Evolutionary conservation across 1,140 invertebrate genomes (phyloP), one percentile per base, ranked within the genome.

Genomic region (Bombus turneri): DNA sequence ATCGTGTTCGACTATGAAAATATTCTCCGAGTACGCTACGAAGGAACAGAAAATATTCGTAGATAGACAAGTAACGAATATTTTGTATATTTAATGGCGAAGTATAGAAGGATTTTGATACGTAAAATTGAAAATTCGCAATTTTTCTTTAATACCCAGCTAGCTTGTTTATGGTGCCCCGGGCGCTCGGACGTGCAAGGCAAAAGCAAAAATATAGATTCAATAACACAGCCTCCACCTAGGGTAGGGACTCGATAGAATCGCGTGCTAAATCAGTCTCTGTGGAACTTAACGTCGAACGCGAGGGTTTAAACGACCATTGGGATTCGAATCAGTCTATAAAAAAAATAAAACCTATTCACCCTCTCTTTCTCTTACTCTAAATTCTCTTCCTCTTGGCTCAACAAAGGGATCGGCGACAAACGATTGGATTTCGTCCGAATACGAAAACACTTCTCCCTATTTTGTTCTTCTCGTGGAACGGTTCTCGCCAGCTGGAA

Each of bases 381-480:
- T 4, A 31, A 31, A 64, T 31, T 59, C 37, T n/a, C 10, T 0
- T 1, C n/a, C 28, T 15, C 34, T 57, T 39, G 37, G 57, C 47
- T 59, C 34, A 13, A 37, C 28, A 13, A 15, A 34, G 31, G n/a
- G 43, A 37, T 25, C 28, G n/a, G 1, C 10, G 34, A 41, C 12
- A n/a, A 64, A 59, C 53, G 18, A 22, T 6, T 18, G 13, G 6
- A n/a, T 9, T 3, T 25, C 64, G 13, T 68, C 22, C 66, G 66
- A 37, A 31, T n/a, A 34, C 75, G 28, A 77, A 39, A 77, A 77
- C 75, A 18, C 57, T 77, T 77, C 37, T 59, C 13, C 37, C 12
- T 43, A 31, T 34, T 79, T 37, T 25, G 10, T 18, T 13, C 22
- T 13, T 12, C 62, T 64, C 53, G 76, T 15, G 62, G 15, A 66